Base-by-base conservation (phyloP, 2,888 invertebrate species). In the Euplexia lucipara region DNA sequence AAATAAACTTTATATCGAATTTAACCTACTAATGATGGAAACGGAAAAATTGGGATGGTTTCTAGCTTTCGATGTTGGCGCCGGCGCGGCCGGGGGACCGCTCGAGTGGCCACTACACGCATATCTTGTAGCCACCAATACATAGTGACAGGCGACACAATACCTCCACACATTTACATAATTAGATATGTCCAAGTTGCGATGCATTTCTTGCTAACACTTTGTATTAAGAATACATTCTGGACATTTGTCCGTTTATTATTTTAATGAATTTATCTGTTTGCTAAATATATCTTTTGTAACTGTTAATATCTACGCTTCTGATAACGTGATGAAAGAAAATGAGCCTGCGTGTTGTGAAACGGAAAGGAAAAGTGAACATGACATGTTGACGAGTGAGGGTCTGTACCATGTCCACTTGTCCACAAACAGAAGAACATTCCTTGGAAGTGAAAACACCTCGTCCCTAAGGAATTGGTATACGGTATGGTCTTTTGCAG, bases 41-140 rank as follows among this genome's bases (percentile, higher is more conserved):
- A 84, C 83, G 83, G 83, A 88, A 89, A 89, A 88, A 87, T 85
- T 88, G 85, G 84, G 88, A 87, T 88, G 82, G 83, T 82, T 83
- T 82, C 72, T 81, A 85, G 82, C 85, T 88, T 87, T 87, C 86
- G 83, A 84, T 61, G 70, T 68, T 89, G 90, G 90, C 90, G 90
- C 89, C 89, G 71, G 80, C 80, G 78, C 79, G 81, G 53, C 54
- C 68, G 79, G 78, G 76, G 79, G 79, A 44, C 52, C 69, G 56
- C 70, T 74, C 72, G 75, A 70, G 72, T 73, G 82, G 57, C 79
- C 76, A 71, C 74, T 79, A 78, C 70, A 70, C 70, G 70, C 73
- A 72, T 74, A 69, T 72, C 71, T 82, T 69, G 75, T 75, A 78
- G 75, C 54, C 70, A 61, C 68, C 79, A 65, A 82, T 52, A 65